Evolutionary conservation across 2,888 invertebrate species (phyloP), one percentile per base, ranked within the genome.

Genomic region (Micoletzkya japonica): DNA sequence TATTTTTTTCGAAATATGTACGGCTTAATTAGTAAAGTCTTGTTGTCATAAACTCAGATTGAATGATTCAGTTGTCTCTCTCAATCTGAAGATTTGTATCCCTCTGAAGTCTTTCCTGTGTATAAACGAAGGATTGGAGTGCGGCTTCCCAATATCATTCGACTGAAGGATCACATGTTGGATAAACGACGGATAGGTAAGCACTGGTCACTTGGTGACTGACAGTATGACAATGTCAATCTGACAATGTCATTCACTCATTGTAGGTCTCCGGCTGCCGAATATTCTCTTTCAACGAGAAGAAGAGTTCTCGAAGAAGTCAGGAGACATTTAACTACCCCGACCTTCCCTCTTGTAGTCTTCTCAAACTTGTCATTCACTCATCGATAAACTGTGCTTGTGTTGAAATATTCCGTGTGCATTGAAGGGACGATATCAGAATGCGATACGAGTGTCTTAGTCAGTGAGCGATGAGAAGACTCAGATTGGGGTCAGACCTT

Each of bases 141-240:
- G 30, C 44, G 76, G 34, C 70, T 76, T 1, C 76, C 76, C 17
- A 76, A 76, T 66, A 58, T 76, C 70, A 56, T 76, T 17, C 70
- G 73, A 34, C 69, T 74, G 36, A 74, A 74, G 37, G 73, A 76
- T 49, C 66, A 68, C 30, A 49, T 57, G 64, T 67, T 70, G 49
- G 70, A 72, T 10, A 76, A 76, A 37, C 56, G 76, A 26, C 50
- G 76, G 58, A 71, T 76, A 70, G 76, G 76, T 49, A 74, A 70
- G 73, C 63, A 73, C 28, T 52, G 7, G 52, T 52, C 24, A n/a
- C 49, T 24, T 24, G 28, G 10, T 24, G 26, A 3, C 28, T 52
- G 28, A 52, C 28, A 26, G 26, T 2, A 26, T n/a, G 50, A 50
- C 50, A n/a, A 17, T 50, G 50, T 54, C 7, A 24, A 28, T 10